These are phyloP conservation scores for Eonycteris spelaea DNA, from an alignment of 2,113 vertebrate genomes.

Conservation along the genomic window DNA sequence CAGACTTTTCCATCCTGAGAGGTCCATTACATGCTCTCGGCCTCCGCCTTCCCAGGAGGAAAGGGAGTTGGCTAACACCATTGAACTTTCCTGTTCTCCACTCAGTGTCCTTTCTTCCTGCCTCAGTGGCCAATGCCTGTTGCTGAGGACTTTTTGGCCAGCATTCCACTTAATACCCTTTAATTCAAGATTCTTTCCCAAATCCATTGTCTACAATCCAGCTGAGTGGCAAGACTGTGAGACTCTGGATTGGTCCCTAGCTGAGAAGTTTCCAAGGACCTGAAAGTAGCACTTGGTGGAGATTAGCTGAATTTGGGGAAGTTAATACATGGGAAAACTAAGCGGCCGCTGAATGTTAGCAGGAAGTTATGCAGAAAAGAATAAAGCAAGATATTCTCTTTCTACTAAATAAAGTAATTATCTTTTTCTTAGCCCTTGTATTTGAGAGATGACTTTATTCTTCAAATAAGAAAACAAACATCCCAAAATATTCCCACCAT, in stretches of 20 bases:
- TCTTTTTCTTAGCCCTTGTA: background rate
- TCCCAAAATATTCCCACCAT: background rate
- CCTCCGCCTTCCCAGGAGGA: background rate
- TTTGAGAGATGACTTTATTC: conserved; percentile 15
- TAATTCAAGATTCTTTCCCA: background rate
- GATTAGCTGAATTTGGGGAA: background rate
- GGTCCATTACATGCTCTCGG: background rate
- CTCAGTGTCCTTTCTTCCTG: background rate
- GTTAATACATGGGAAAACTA: background rate
- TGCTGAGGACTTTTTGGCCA: background rate
- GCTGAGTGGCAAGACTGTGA: background rate
- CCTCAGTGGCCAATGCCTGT: background rate
- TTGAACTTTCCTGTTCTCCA: background rate
- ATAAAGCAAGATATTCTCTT: background rate
- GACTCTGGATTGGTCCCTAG: background rate
- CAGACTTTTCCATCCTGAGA: background rate
- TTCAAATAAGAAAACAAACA: conserved; percentile 21
- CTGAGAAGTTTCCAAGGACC: background rate
- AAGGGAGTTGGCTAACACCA: background rate
- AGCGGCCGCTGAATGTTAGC: background rate
- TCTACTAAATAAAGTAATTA: background rate
- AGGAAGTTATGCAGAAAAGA: background rate
- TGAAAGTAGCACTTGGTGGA: background rate
- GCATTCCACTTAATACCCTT: background rate
- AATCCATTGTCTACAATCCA: background rate